Evolutionary conservation across 2,113 vertebrate species (phyloP).

Genomic region (Motacilla alba): DNA sequence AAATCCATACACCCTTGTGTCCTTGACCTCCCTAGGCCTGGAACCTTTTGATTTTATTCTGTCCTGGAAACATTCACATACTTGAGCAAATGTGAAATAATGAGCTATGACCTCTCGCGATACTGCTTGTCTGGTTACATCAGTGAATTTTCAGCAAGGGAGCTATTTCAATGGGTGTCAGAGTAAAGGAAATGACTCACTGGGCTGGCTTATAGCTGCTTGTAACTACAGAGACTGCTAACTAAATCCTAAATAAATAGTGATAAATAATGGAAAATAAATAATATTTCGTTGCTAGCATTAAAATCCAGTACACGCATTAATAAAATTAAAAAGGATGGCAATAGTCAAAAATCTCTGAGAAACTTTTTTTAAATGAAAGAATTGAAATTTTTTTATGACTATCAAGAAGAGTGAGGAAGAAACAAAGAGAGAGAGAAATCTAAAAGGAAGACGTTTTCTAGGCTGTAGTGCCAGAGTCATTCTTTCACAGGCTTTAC

Average conservation of each 20-base stretch:
- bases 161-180: constrained; percentile 31
- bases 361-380: neutral
- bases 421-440: neutral
- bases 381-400: neutral
- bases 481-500: neutral
- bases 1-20: neutral
- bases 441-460: neutral
- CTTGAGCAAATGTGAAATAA: constrained; percentile 45
- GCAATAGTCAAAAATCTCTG: neutral
- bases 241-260: constrained; percentile 36
- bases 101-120: constrained; percentile 52
- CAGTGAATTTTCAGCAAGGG: constrained; percentile 17
- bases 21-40: neutral
- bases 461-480: neutral
- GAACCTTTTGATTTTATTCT: constrained; percentile 8
- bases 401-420: neutral
- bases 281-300: neutral
- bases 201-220: constrained; percentile 8
- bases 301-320: neutral
- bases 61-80: neutral
- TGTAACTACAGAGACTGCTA: neutral
- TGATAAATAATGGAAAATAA: constrained; percentile 4
- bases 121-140: constrained; percentile 46
- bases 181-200: constrained; percentile 55
- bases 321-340: neutral